Evolutionary conservation across 2,797 vertebrate genomes (phyloP).

Genomic region (Chiloscyllium punctatum): DNA sequence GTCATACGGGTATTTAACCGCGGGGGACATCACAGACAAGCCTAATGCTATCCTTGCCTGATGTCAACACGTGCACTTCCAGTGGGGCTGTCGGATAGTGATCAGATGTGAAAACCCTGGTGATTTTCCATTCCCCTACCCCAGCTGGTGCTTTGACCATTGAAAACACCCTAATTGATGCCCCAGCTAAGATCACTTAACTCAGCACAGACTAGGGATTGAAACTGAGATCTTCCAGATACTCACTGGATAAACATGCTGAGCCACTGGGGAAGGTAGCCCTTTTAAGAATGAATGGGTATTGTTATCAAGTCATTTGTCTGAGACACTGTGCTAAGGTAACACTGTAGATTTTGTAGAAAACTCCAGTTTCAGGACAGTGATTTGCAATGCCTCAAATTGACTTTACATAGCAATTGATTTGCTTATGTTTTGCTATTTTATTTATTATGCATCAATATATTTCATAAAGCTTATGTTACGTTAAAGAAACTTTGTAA

Average conservation of each 20-base stretch:
- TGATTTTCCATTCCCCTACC: slow-evolving; percentile 18
- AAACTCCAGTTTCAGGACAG: slow-evolving; percentile 46
- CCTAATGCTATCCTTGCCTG: background rate
- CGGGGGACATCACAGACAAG: background rate
- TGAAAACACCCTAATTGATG: background rate
- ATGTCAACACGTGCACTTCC: background rate
- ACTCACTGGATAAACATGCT: background rate
- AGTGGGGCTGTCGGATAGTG: background rate
- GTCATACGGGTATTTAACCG: slow-evolving; percentile 27
- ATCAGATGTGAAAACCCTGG: slow-evolving; percentile 1
- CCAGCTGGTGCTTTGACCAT: background rate
- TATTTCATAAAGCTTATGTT: slow-evolving; percentile 51
- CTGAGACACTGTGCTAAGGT: slow-evolving; percentile 58
- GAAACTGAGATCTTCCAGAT: background rate
- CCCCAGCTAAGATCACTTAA: background rate
- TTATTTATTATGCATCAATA: slow-evolving; percentile 54
- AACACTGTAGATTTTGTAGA: slow-evolving; percentile 46
- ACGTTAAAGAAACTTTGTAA: slow-evolving; percentile 52
- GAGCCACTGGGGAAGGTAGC: background rate
- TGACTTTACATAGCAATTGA: slow-evolving; percentile 48
- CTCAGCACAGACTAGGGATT: background rate
- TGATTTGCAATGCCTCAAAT: slow-evolving; percentile 48
- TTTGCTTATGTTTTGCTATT: slow-evolving; percentile 48
- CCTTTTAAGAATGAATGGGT: slow-evolving; percentile 27
- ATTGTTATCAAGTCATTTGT: slow-evolving; percentile 42